Percentiles rank a stretch among this genome's conserved stretches.
These are phyloP conservation scores for Cepphus grylle DNA, from an alignment of 2,113 vertebrate genomes.

Conservation along the genomic window DNA sequence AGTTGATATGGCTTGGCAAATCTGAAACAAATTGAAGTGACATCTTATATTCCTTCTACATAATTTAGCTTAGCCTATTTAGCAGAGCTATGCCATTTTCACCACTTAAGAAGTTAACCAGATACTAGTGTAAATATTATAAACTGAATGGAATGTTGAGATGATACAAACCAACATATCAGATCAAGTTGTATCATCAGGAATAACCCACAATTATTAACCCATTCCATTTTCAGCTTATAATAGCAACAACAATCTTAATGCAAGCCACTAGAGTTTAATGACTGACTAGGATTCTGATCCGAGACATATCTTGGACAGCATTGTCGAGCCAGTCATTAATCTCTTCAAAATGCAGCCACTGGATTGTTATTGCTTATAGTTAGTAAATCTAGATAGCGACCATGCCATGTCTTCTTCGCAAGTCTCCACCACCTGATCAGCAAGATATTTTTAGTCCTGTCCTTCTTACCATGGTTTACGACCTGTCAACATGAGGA, in stretches of 20 bases:
- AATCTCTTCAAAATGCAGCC: conserved; percentile 39
- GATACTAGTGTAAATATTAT: conserved; percentile 50
- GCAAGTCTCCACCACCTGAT: conserved; percentile 69
- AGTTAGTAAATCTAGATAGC: conserved; percentile 65
- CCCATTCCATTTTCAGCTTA: conserved; percentile 65
- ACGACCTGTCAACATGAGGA: conserved; percentile 86
- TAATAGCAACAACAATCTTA: conserved; percentile 72
- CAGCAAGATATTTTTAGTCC: conserved; percentile 64
- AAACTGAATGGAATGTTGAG: conserved; percentile 66
- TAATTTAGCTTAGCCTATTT: neutral
- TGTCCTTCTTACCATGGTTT: conserved; percentile 89
- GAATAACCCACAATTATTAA: neutral
- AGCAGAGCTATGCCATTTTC: neutral
- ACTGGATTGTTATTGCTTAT: conserved; percentile 61
- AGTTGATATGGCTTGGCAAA: neutral
- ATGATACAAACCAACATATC: conserved; percentile 16
- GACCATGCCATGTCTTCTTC: conserved; percentile 71
- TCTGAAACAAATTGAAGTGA: neutral
- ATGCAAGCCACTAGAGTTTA: conserved; percentile 11
- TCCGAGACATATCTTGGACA: neutral
- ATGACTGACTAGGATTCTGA: neutral
- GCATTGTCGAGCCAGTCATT: neutral
- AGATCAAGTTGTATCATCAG: conserved; percentile 9
- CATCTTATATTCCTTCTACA: neutral
- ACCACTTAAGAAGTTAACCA: conserved; percentile 33